Evolutionary conservation across 2,888 invertebrate genomes (phyloP).

Genomic region (Acanthosepion lycidas): DNA sequence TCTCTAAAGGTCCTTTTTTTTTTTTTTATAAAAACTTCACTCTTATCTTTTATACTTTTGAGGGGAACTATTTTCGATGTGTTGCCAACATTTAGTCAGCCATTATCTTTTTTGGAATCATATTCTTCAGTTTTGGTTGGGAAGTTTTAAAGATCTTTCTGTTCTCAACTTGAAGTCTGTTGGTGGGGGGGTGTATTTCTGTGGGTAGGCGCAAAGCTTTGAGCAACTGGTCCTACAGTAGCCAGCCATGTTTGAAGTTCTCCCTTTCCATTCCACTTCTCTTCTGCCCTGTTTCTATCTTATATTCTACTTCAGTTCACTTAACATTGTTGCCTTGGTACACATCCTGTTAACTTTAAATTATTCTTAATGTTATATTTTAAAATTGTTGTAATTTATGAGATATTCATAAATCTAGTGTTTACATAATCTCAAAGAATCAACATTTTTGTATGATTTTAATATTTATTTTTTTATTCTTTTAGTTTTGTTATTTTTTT

Average conservation of each 20-base stretch:
- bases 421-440: not conserved
- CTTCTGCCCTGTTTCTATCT: not conserved
- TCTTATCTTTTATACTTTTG: no score
- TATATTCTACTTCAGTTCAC: no score
- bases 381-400: not conserved
- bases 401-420: not conserved
- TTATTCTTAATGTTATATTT: not conserved
- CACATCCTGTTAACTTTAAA: not conserved
- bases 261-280: not conserved
- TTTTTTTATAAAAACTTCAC: not conserved
- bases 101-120: slow-evolving; percentile 18
- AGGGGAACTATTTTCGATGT: not conserved
- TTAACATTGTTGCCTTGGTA: no score
- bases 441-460: no score
- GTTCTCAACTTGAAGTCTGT: not conserved
- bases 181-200: not conserved
- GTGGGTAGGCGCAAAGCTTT: not conserved
- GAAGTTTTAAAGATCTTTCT: not conserved
- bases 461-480: no score
- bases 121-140: slow-evolving; percentile 2
- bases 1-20: not conserved
- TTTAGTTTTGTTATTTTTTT: no score
- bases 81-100: not conserved
- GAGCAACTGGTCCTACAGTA: not conserved
- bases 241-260: not conserved